Base-by-base conservation (phyloP, 2,797 vertebrate genomes). In the Rhodeus uyekii region DNA sequence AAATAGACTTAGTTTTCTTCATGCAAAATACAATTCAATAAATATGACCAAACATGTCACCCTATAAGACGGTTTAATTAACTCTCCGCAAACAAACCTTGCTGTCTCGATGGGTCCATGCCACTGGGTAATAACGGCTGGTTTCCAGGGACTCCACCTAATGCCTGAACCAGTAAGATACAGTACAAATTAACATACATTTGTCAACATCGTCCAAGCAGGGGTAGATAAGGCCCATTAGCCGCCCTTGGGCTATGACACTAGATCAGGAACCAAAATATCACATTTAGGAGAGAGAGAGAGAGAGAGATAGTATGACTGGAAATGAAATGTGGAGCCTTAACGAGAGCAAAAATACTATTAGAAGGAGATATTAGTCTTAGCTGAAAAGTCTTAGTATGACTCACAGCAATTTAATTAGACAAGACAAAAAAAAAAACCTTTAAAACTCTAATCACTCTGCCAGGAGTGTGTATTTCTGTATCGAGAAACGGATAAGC, bases 71-170 rank as follows among this genome's bases (percentile, higher is more conserved):
- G 1, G 34, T 67, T 55, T 55, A 16, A 68, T 29, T 42, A 14
- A 44, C 22, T 61, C 10, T n/a, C 50, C 9, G 86, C 93, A 94
- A 88, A 58, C 73, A 36, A 94, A 95, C 80, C 97, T 96, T 98
- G 97, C 90, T 99, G 98, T 91, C 98, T 94, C 81, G 96, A 97
- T 83, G 97, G 97, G 92, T 99, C 98, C 96, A 99, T 98, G 83
- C 96, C 97, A 64, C 96, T 97, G 95, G 95, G 83, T 89, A 99
- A 95, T 93, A 99, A 96, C 18, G 96, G 92, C 91, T 99, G 98
- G 90, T 96, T 96, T 82, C 97, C 98, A 38, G 98, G 97, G 83
- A 96, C 95, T 87, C 95, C 95, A 86, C 93, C 95, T 12, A 96
- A 94, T 68, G 93, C 94, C 95, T 96, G 87, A 67, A 86, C 50